Conservation (phyloP, 2,113 vertebrate species). For the Thermophis baileyi region DNA sequence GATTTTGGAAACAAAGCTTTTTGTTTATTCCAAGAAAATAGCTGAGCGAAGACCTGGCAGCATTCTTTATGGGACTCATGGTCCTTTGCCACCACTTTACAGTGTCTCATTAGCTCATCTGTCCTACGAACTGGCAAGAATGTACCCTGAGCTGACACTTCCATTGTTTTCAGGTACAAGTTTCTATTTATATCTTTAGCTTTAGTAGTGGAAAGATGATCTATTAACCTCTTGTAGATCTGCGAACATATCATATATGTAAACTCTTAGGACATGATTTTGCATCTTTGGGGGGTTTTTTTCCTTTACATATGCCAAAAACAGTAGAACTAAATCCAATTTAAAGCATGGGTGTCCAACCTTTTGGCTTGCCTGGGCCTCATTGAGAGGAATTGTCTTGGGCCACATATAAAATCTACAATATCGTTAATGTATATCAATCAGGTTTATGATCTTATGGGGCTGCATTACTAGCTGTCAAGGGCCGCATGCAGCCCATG, state of each 20-base stretch:
- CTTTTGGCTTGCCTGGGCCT: neutral
- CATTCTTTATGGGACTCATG: constrained; percentile 91
- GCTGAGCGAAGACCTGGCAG: constrained; percentile 91
- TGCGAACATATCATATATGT: neutral
- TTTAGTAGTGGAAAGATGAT: neutral
- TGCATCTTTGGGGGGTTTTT: neutral
- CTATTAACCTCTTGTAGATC: neutral
- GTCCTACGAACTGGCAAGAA: constrained; percentile 91
- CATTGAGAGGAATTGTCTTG: neutral
- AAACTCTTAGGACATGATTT: neutral
- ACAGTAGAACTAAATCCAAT: neutral
- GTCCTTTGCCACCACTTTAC: constrained; percentile 91
- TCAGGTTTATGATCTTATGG: neutral
- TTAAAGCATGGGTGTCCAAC: neutral
- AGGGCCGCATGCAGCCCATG: neutral
- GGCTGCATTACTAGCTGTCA: neutral
- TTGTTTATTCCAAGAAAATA: constrained; percentile 92
- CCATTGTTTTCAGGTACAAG: constrained; percentile 93
- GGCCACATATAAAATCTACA: neutral
- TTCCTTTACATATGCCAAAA: neutral
- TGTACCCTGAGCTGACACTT: constrained; percentile 97
- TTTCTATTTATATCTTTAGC: constrained; percentile 7
- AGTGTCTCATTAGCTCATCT: constrained; percentile 89
- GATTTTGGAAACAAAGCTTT: constrained; percentile 94
- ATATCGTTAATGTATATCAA: neutral